These are phyloP conservation scores for Spodoptera frugiperda DNA, from an alignment of 1,140 invertebrate species.

Conservation along the genomic window DNA sequence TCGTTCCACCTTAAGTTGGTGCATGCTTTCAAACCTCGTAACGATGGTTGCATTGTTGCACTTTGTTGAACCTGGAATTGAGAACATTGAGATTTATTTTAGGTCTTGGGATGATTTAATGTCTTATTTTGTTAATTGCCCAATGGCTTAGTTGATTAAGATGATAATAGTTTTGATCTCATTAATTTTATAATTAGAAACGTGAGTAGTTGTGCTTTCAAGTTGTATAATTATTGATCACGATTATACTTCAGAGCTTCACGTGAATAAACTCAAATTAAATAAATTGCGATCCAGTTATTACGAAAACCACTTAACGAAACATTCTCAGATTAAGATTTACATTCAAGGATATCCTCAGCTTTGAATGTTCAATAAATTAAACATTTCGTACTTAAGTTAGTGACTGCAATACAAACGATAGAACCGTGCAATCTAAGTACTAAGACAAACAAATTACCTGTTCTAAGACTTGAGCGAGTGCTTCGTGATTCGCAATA, in stretches of 20 bases:
- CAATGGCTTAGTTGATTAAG: too few species aligned
- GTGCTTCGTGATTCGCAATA: conserved; percentile 95
- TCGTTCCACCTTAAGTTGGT: conserved; percentile 90
- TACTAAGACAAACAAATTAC: conserved; percentile 81
- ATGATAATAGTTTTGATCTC: too few species aligned
- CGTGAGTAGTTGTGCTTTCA: too few species aligned
- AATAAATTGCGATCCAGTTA: background rate
- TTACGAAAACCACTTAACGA: conserved; percentile 17
- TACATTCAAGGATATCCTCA: conserved; percentile 15
- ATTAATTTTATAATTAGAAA: too few species aligned
- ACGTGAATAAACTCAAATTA: background rate
- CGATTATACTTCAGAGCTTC: too few species aligned
- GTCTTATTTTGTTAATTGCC: too few species aligned
- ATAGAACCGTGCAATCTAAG: conserved; percentile 28
- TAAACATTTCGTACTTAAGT: conserved; percentile 1
- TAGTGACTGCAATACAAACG: conserved; percentile 16
- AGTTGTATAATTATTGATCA: too few species aligned
- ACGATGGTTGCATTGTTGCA: conserved; percentile 87
- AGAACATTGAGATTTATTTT: conserved; percentile 1
- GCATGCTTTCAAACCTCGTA: conserved; percentile 90
- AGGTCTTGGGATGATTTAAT: background rate
- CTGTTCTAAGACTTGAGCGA: conserved; percentile 94
- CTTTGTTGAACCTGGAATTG: conserved; percentile 89
- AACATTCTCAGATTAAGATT: conserved; percentile 13
- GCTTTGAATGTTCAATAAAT: conserved; percentile 4